Evolutionary conservation across 2,888 invertebrate genomes (phyloP).

Genomic region (Mythimna ferrago): DNA sequence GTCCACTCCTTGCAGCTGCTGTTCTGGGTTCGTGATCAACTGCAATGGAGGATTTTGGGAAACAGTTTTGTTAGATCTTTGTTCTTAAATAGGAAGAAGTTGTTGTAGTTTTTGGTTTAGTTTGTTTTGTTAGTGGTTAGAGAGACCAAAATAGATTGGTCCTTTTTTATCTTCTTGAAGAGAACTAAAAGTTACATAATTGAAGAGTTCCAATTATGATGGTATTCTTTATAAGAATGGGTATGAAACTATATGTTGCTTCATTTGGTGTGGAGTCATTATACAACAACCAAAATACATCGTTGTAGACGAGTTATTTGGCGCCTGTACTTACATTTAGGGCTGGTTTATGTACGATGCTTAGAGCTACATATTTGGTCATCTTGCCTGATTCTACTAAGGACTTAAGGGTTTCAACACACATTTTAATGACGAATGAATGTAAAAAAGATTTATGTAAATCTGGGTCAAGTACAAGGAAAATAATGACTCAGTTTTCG

Average conservation of each 20-base stretch:
- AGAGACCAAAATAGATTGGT: background rate
- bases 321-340: background rate
- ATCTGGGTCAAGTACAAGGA: constrained; percentile 39
- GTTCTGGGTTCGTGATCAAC: constrained; percentile 82
- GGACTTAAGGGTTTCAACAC: background rate
- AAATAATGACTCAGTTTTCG: constrained; percentile 26
- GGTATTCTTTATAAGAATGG: background rate
- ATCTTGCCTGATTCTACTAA: background rate
- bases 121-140: background rate
- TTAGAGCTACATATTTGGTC: background rate
- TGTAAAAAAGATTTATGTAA: constrained; percentile 6
- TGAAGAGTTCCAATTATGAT: background rate
- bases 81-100: background rate
- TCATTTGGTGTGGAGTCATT: background rate
- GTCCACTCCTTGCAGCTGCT: constrained; percentile 85
- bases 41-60: constrained; percentile 66
- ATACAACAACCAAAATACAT: background rate
- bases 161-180: background rate
- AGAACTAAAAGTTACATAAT: background rate
- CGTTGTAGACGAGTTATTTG: background rate
- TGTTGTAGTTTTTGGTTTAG: constrained; percentile 1
- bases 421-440: constrained; percentile 4
- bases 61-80: constrained; percentile 36
- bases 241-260: no score
- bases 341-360: background rate